phyloP scores from a whole-genome alignment of 2,888 invertebrate genomes.

The Emmelina monodactyla region DNA sequence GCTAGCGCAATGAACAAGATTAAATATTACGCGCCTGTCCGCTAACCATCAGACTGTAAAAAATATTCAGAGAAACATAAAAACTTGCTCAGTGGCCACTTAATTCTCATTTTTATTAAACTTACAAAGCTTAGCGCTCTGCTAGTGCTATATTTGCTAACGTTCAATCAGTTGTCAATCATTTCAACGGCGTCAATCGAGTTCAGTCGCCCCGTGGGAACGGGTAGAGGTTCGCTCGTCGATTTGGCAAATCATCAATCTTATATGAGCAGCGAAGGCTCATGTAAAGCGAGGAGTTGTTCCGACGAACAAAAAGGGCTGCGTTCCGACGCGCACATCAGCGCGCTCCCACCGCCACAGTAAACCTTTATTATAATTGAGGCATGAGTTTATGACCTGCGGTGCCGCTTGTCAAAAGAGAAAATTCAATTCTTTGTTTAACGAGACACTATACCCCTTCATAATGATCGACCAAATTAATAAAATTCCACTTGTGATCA shows the following conservation, averaged over 20 bases:
- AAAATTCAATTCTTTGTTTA: slow-evolving; percentile 38
- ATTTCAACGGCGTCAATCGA: not conserved
- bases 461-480: too few species aligned
- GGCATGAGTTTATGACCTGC: slow-evolving; percentile 48
- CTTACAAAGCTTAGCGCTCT: too few species aligned
- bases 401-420: slow-evolving; percentile 41
- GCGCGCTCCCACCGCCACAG: slow-evolving; percentile 46
- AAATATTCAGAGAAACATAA: not conserved
- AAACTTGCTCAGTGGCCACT: too few species aligned
- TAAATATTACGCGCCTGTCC: too few species aligned
- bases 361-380: slow-evolving; percentile 59
- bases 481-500: too few species aligned
- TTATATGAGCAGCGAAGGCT: not conserved
- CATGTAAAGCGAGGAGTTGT: slow-evolving; percentile 4
- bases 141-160: not conserved
- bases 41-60: slow-evolving; percentile 1
- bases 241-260: not conserved
- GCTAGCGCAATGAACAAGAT: too few species aligned
- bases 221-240: not conserved
- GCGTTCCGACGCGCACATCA: too few species aligned
- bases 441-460: too few species aligned
- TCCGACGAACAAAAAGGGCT: slow-evolving; percentile 35
- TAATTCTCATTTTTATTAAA: too few species aligned
- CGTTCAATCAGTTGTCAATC: too few species aligned
- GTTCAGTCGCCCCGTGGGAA: not conserved